Conservation (phyloP, 2,888 invertebrate species). For the Nowickia ferox region DNA sequence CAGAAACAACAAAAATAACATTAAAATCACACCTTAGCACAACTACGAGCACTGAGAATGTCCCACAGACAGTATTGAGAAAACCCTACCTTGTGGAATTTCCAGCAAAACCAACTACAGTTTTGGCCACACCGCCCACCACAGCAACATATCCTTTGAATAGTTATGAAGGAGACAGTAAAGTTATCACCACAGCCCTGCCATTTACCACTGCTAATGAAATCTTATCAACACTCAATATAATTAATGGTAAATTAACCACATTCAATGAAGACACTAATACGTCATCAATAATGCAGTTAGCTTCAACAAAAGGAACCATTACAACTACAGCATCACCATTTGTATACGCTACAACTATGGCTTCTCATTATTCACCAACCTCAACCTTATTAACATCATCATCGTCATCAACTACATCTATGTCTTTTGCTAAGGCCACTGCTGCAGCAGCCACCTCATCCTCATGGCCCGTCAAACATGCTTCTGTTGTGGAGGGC, state of each 20-base stretch:
- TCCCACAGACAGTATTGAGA: background rate
- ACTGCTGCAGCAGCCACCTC: constrained; percentile 61
- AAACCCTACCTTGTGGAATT: constrained; percentile 18
- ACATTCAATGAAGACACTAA: background rate
- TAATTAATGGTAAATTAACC: constrained; percentile 47
- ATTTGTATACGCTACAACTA: background rate
- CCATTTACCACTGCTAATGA: constrained; percentile 11
- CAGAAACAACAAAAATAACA: constrained; percentile 7
- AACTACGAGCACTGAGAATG: background rate
- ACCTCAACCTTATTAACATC: background rate
- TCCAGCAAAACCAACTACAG: constrained; percentile 54
- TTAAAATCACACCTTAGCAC: background rate
- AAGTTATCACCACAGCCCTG: background rate
- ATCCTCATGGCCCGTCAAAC: constrained; percentile 90
- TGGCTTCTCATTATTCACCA: background rate
- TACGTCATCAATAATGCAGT: constrained; percentile 25
- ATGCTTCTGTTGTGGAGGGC: constrained; percentile 94
- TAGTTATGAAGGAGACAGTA: background rate
- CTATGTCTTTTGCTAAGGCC: constrained; percentile 4
- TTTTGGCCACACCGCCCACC: background rate
- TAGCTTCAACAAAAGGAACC: constrained; percentile 14
- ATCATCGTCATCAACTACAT: background rate
- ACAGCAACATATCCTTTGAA: background rate
- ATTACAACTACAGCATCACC: background rate
- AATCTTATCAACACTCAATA: constrained; percentile 12